Evolutionary conservation across 2,113 vertebrate species (phyloP), one percentile per base, ranked within the genome.

Genomic region (Podarcis cretensis): DNA sequence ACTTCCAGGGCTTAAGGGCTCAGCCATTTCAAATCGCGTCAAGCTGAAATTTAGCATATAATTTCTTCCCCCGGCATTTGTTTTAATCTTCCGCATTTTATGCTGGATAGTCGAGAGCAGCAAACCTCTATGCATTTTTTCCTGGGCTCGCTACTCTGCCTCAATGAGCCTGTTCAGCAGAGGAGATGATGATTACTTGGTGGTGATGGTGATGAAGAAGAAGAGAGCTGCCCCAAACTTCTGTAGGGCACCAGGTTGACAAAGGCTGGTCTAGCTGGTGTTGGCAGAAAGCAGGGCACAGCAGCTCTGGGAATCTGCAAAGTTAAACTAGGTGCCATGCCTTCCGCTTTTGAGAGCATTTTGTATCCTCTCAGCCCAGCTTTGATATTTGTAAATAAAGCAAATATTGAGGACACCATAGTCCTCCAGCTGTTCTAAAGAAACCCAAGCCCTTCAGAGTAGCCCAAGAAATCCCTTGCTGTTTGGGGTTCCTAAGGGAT

Each of bases 1-100:
- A 85, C 88, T 93, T 95, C 93, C 93, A 93, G 90, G 92, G 93
- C 90, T 94, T 94, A 95, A 87, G 92, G 91, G 93, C 93, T 94
- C 94, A 93, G 93, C 95, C 91, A 71, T 93, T 95, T 93, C 89
- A 87, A 95, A 95, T 93, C 91, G 81, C 87, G 92, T 94, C 92
- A 93, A 95, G 92, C 69, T 87, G 93, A 94, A 94, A 95, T 71
- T 88, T 88, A 88, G 92, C 90, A 86, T 81, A 88, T 85, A 78
- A 89, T 93, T 95, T 94, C 87, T 90, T 94, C 59, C 1, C 91
- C 90, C n/a, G 90, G 90, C 90, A 92, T 93, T 63, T 94, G 92
- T 95, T 95, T 92, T 94, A 95, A 94, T 91, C 21, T 0, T 91
- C 93, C 92, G 90, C 89, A 89, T 32, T 93, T 93, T 85, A 76